Evolutionary conservation across 37 sponge, comb jelly and placozoan genomes (phyloP), one percentile per base, ranked within the genome.

Genomic region (Halichondria panicea): DNA sequence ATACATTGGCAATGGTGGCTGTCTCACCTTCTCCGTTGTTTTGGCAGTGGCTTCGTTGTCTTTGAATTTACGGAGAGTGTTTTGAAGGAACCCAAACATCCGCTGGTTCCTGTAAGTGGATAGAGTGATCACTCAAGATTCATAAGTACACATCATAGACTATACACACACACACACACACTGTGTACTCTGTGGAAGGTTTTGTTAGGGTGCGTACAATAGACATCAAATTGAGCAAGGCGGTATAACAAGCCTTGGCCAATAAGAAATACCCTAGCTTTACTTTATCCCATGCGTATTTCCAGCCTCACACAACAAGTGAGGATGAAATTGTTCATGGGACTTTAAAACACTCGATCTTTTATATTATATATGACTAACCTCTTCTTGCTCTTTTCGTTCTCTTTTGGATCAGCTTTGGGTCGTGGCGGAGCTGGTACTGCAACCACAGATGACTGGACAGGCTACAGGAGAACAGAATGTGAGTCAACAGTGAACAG

Each of bases 1-100:
- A 8, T 18, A 24, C 12, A 12, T 7, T n/a, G 21, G 8, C n/a
- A 18, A 58, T 18, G 24, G 28, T 27, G 59, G 15, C 21, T 34
- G 59, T 21, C 59, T 21, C 18, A 90, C 91, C 91, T 81, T 84
- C 25, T 82, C 91, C 0, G 72, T 72, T 0, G 44, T 41, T 45
- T 77, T 57, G 0, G 40, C 43, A 1, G 57, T 32, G 15, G 85
- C 82, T 44, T 84, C 75, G 22, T 69, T 70, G 25, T 66, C 71
- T 69, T 91, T 89, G 40, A 94, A 94, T 37, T 90, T 81, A 40
- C 84, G 84, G 2, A 94, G 84, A 28, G 94, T 94, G 0, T 92
- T 92, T 92, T 90, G 82, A 25, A 94, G 58, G 19, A 85, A 60
- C 31, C 94, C 94, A 69, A 94, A 87, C 94, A 94, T 94, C 11